These are phyloP conservation scores for Galleria mellonella DNA, from an alignment of 1,140 invertebrate species.

Conservation along the genomic window DNA sequence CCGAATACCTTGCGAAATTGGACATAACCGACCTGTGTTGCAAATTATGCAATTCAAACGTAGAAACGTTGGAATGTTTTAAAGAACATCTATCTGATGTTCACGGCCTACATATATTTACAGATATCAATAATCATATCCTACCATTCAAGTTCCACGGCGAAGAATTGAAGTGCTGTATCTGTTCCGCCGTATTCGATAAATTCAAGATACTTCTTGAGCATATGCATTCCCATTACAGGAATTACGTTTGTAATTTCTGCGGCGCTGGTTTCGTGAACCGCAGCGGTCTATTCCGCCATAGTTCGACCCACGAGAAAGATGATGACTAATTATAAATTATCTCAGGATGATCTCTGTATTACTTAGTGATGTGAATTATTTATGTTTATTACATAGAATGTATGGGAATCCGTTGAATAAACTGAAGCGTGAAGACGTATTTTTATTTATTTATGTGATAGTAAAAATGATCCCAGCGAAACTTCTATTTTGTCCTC, in stretches of 20 bases:
- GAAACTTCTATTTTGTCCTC: no score
- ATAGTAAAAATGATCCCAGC: no score
- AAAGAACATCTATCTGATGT: neutral
- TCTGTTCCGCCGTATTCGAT: conserved; percentile 32
- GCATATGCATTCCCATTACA: conserved; percentile 50
- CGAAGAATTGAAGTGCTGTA: conserved; percentile 30
- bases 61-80: conserved; percentile 14
- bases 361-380: no score
- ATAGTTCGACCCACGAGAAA: conserved; percentile 6
- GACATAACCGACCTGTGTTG: conserved; percentile 26
- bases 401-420: no score
- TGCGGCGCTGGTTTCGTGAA: conserved; percentile 43
- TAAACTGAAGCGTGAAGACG: no score
- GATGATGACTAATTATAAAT: conserved; percentile 21
- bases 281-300: conserved; percentile 20
- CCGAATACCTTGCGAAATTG: conserved; percentile 22
- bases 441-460: no score
- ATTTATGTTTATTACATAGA: no score
- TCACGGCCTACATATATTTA: conserved; percentile 17
- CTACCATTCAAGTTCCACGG: conserved; percentile 22
- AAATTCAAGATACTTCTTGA: conserved; percentile 41
- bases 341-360: no score
- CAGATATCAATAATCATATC: conserved; percentile 13
- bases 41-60: conserved; percentile 14
- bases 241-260: conserved; percentile 39